These are phyloP conservation scores for Anguilla pacifica DNA, from an alignment of 2,797 vertebrate genomes.

Conservation along the genomic window DNA sequence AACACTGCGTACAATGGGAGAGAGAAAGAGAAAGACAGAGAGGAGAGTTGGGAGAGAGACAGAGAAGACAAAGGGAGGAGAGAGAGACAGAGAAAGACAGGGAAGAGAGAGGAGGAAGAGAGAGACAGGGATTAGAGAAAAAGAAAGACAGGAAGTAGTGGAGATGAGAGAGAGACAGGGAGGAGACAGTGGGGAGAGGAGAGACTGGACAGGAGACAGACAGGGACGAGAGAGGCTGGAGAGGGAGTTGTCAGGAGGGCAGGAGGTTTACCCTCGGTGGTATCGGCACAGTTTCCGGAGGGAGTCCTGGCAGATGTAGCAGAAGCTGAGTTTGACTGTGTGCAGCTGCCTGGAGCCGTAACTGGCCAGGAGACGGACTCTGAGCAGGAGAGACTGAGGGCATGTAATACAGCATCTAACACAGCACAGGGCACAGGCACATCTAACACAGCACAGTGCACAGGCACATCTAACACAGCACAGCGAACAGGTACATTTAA, in stretches of 20 bases:
- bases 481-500: no score
- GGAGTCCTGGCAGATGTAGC: constrained; percentile 52
- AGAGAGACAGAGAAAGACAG: background rate
- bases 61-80: no score
- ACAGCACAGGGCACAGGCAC: background rate
- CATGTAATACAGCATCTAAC: background rate
- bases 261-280: constrained; percentile 49
- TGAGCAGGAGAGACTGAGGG: constrained; percentile 39
- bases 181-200: background rate
- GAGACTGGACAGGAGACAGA: background rate
- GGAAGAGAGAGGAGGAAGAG: background rate
- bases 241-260: background rate
- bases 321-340: constrained; percentile 69
- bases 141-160: no score
- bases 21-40: background rate
- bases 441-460: background rate
- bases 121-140: background rate
- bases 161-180: background rate
- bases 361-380: constrained; percentile 57
- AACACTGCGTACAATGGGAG: background rate
- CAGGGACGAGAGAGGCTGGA: no score
- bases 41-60: background rate
- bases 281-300: constrained; percentile 59
- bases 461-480: background rate
- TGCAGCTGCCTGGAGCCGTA: constrained; percentile 62